Evolutionary conservation across 2,113 vertebrate genomes (phyloP).

Genomic region (Neopipo cinnamomea): DNA sequence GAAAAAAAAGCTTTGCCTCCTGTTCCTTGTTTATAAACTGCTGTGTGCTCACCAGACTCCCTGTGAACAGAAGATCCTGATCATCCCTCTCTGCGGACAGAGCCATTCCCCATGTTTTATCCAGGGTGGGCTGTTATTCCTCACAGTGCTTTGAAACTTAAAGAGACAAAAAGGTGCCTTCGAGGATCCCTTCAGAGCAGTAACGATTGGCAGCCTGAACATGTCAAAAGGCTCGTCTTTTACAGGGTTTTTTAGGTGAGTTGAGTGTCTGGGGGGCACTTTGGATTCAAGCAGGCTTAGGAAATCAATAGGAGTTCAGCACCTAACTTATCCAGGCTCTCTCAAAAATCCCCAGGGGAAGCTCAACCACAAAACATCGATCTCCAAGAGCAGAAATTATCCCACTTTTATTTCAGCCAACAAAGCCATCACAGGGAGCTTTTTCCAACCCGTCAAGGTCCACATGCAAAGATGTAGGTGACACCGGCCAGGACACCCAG

Average conservation of each 20-base stretch:
- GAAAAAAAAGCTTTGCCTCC: not conserved
- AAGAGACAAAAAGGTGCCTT: not conserved
- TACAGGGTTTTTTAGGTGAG: not conserved
- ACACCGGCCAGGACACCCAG: conserved; percentile 10
- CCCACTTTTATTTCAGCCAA: conserved; percentile 34
- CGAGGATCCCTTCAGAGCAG: not conserved
- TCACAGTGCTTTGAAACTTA: not conserved
- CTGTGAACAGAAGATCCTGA: not conserved
- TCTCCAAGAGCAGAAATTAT: not conserved
- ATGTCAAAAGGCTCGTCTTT: not conserved
- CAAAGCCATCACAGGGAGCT: not conserved
- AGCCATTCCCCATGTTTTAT: not conserved
- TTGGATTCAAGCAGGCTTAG: not conserved
- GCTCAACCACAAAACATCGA: not conserved
- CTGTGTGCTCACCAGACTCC: not conserved
- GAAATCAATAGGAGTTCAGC: conserved; percentile 38
- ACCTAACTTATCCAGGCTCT: not conserved
- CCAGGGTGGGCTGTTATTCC: not conserved
- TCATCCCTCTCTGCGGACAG: not conserved
- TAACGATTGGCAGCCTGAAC: not conserved
- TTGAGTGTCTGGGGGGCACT: not conserved
- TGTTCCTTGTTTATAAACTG: not conserved
- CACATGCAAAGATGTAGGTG: not conserved
- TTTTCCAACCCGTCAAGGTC: not conserved
- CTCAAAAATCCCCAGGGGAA: not conserved